Percentiles rank a stretch among this genome's conserved stretches.
phyloP scores from a whole-genome alignment of 2,113 vertebrate genomes.

The Holacanthus passer region DNA sequence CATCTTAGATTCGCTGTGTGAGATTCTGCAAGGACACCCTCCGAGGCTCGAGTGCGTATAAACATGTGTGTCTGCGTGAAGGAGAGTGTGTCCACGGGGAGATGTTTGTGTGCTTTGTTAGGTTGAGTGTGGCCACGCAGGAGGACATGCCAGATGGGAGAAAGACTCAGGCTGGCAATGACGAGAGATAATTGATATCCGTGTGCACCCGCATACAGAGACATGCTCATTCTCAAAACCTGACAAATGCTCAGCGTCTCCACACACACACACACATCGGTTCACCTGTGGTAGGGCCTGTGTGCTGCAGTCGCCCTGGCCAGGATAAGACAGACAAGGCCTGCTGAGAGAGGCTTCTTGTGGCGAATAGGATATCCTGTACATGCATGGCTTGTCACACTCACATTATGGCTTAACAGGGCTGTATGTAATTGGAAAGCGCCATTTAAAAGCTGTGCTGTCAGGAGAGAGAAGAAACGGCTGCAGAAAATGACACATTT shows the following conservation, averaged over 20 bases:
- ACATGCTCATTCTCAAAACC: slow-evolving; percentile 4
- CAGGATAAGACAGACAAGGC: neutral
- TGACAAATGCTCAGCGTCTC: neutral
- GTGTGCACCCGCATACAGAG: slow-evolving; percentile 23
- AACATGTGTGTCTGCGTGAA: slow-evolving; percentile 1
- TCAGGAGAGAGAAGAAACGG: slow-evolving; percentile 17
- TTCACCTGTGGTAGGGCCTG: slow-evolving; percentile 19
- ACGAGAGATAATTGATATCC: slow-evolving; percentile 69
- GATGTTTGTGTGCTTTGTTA: slow-evolving; percentile 36
- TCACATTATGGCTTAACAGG: slow-evolving; percentile 38
- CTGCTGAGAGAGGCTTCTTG: slow-evolving; percentile 12
- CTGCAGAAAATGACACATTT: slow-evolving; percentile 48
- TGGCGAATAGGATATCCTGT: neutral
- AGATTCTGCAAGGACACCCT: slow-evolving; percentile 28
- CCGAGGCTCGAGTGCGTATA: neutral
- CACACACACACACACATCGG: neutral
- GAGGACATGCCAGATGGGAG: slow-evolving; percentile 67
- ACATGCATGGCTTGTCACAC: slow-evolving; percentile 39
- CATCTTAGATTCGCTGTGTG: neutral
- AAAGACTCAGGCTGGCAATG: slow-evolving; percentile 45
- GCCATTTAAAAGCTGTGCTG: slow-evolving; percentile 23
- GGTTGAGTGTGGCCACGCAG: slow-evolving; percentile 42
- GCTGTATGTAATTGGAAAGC: slow-evolving; percentile 47
- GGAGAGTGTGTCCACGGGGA: slow-evolving; percentile 29
- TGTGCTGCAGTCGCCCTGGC: neutral